Percentiles rank a stretch among this genome's conserved stretches.
phyloP scores from a whole-genome alignment of 2,113 vertebrate genomes.

The Acanthochromis polyacanthus region DNA sequence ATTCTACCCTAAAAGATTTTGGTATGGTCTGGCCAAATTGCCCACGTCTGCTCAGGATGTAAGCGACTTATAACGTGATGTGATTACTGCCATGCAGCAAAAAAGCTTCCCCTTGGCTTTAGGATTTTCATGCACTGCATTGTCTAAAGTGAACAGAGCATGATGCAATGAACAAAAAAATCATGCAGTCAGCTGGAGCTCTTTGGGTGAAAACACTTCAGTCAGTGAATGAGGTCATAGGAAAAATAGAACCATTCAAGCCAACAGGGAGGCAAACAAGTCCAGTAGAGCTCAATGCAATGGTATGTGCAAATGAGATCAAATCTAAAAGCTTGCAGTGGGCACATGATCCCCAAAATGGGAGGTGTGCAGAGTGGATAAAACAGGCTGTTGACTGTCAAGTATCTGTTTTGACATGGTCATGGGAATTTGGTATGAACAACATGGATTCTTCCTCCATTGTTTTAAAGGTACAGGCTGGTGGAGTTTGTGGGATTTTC shows the following conservation, averaged over 20 bases:
- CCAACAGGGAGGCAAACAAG: slow-evolving; percentile 6
- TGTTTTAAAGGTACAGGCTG: not conserved
- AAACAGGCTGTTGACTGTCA: not conserved
- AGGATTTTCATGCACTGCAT: not conserved
- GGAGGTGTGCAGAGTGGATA: not conserved
- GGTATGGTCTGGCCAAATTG: too few relatives aligned
- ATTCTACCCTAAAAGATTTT: too few relatives aligned
- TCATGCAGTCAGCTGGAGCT: slow-evolving; percentile 15
- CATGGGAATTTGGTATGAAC: not conserved
- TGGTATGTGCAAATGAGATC: slow-evolving; percentile 12
- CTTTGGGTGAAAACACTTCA: slow-evolving; percentile 34
- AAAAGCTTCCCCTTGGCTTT: slow-evolving; percentile 2
- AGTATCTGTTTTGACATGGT: slow-evolving; percentile 34
- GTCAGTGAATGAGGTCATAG: slow-evolving; percentile 53
- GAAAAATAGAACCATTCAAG: slow-evolving; percentile 29
- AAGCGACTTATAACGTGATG: not conserved
- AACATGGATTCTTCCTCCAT: not conserved
- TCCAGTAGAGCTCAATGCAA: slow-evolving; percentile 12
- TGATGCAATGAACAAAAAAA: slow-evolving; percentile 25
- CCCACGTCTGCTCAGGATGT: not conserved
- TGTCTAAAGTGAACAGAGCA: not conserved
- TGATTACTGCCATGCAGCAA: slow-evolving; percentile 14
- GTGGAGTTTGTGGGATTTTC: not conserved
- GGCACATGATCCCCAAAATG: not conserved
- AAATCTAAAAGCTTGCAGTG: not conserved